A percentile compares a stretch with the other conserved stretches of the same genome.
Conservation (phyloP, 2,113 vertebrate species). For the Stegostoma tigrinum region DNA sequence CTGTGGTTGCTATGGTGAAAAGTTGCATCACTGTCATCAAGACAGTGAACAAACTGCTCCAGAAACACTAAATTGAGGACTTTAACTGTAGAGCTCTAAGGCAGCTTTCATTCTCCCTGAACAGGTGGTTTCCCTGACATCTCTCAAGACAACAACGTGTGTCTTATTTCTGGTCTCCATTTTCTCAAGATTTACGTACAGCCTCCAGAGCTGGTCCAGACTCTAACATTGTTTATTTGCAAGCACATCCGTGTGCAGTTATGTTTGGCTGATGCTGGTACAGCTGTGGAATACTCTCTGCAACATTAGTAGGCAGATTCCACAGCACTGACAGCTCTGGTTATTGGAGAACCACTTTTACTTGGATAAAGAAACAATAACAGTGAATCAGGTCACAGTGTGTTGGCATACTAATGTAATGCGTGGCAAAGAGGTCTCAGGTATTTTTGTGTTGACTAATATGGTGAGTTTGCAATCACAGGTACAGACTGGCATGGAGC, state of each 20-base stretch:
- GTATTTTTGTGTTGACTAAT: neutral
- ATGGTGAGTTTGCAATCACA: neutral
- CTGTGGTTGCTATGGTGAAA: slow-evolving; percentile 26
- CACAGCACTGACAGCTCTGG: neutral
- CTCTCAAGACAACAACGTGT: neutral
- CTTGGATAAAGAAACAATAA: neutral
- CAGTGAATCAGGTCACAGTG: neutral
- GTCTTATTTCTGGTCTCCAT: neutral
- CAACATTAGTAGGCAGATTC: neutral
- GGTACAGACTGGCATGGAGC: neutral
- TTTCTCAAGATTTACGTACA: neutral
- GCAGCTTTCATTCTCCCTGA: too few species aligned
- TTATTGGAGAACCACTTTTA: neutral
- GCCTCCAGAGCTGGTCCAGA: too few species aligned
- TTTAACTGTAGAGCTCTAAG: neutral
- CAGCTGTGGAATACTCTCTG: neutral
- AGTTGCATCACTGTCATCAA: slow-evolving; percentile 8
- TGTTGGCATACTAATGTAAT: neutral
- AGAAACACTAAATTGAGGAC: neutral
- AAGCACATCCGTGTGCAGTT: neutral
- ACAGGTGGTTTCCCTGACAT: neutral
- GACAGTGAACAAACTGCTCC: slow-evolving; percentile 17
- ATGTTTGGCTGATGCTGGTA: neutral
- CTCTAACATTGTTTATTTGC: neutral
- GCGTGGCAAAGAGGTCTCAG: neutral